Evolutionary conservation across 2,113 vertebrate genomes (phyloP).

Genomic region (Muntiacus muntjak): DNA sequence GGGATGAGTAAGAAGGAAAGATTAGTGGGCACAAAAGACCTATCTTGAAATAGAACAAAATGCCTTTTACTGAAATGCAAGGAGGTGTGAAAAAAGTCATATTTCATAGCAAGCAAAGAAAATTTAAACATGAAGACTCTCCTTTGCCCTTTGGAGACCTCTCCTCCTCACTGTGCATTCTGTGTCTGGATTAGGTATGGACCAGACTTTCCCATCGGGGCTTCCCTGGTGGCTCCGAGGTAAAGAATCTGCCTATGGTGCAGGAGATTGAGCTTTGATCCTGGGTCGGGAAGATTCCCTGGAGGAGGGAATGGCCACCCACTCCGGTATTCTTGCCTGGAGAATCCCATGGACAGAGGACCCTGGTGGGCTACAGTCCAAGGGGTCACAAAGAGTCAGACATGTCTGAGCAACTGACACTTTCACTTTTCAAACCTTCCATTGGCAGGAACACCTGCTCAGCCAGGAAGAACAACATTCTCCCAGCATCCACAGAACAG

Average conservation of each 20-base stretch:
- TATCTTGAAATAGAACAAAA: fast-evolving
- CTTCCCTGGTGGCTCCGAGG: neutral
- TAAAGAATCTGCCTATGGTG: neutral
- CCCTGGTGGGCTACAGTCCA: neutral
- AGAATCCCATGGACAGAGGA: neutral
- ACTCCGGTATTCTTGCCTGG: neutral
- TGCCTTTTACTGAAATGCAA: neutral
- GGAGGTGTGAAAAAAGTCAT: neutral
- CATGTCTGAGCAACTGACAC: neutral
- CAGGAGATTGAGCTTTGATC: neutral
- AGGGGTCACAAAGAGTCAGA: neutral
- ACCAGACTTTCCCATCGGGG: neutral
- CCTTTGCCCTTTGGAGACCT: neutral
- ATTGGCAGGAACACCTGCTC: neutral
- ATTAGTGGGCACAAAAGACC: neutral
- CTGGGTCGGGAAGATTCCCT: neutral
- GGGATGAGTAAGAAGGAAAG: neutral
- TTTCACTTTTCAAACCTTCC: neutral
- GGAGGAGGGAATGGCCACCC: neutral
- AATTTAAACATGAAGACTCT: neutral
- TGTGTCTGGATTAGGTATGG: neutral
- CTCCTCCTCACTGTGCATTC: neutral
- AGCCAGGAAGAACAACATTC: neutral
- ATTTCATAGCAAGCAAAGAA: neutral
- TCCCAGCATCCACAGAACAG: neutral